Evolutionary conservation across 1,140 invertebrate species (phyloP).

Genomic region (Magallana gigas): DNA sequence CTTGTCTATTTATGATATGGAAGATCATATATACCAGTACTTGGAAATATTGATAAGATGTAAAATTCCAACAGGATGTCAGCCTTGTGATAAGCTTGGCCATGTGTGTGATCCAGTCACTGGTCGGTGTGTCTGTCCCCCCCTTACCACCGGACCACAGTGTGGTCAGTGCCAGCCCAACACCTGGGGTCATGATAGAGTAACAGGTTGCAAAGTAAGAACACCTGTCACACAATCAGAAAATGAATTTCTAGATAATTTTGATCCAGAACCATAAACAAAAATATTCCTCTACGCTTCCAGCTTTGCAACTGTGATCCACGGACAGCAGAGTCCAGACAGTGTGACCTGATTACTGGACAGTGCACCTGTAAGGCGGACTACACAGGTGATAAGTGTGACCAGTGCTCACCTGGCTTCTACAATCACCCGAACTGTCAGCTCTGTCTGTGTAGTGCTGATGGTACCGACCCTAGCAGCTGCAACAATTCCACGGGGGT

Average conservation of each 20-base stretch:
- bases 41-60: too few species aligned
- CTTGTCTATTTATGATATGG: too few species aligned
- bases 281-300: slow-evolving; percentile 83
- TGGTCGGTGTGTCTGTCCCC: slow-evolving; percentile 89
- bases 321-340: slow-evolving; percentile 84
- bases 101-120: slow-evolving; percentile 77
- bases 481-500: slow-evolving; percentile 62
- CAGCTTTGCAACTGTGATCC: slow-evolving; percentile 90
- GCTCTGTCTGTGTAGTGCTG: slow-evolving; percentile 91
- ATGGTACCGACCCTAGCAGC: slow-evolving; percentile 84
- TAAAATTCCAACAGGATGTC: slow-evolving; percentile 87
- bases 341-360: slow-evolving; percentile 88
- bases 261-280: too few species aligned
- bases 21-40: too few species aligned
- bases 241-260: too few species aligned
- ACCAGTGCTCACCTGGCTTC: slow-evolving; percentile 87
- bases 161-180: slow-evolving; percentile 92
- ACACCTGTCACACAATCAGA: neutral
- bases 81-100: slow-evolving; percentile 77
- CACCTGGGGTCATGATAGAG: slow-evolving; percentile 69
- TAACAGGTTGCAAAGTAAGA: slow-evolving; percentile 74
- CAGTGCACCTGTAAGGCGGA: slow-evolving; percentile 89
- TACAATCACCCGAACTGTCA: slow-evolving; percentile 92
- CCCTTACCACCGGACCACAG: slow-evolving; percentile 88
- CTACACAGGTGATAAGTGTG: slow-evolving; percentile 92